Base-by-base conservation (phyloP, 1,140 invertebrate genomes). In the Drosophila rhopaloa region DNA sequence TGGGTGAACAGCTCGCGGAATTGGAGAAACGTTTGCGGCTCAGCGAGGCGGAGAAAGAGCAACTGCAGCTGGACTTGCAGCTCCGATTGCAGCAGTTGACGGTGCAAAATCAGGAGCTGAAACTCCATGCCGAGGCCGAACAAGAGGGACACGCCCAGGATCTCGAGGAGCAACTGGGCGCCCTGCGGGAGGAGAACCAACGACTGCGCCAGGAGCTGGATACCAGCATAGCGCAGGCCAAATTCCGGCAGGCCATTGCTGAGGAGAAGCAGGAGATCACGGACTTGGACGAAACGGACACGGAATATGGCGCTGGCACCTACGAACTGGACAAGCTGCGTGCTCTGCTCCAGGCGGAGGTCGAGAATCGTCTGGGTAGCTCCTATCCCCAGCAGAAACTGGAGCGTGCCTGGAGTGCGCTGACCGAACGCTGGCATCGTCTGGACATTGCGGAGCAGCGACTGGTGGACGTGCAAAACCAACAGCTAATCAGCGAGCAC, bases 1-100 rank as follows among this genome's bases (percentile, higher is more conserved):
- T 94, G 1, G 93, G 93, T 67, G 92, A 93, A 46, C 93, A 94
- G 76, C 93, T 94, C 10, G 19, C 40, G 0, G 90, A 91, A 40
- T 58, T 91, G 58, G 82, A 91, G 63, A 70, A 77, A n/a, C 85
- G 90, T 2, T 55, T 91, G 27, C 65, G 83, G 0, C 76, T 91
- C 16, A 76, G 85, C 24, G 90, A 88, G 37, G 67, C 72, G 56
- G 83, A 88, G 44, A 91, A 91, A 72, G 90, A 91, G 63, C 70
- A 78, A 6, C 62, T 91, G 50, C 85, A 91, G 66, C 53, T 91
- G 63, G 85, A 91, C 13, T 40, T 91, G 59, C 90, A 91, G 58
- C 61, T 76, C 1, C 88, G 91, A 4, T 38, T 91, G 51, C 90
- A 91, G 43, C 81, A 90, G 16, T 43, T 91, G 0, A 89, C 76